Evolutionary conservation across 2,797 vertebrate species (phyloP), one percentile per base, ranked within the genome.

Genomic region (Dromococcyx pavoninus): DNA sequence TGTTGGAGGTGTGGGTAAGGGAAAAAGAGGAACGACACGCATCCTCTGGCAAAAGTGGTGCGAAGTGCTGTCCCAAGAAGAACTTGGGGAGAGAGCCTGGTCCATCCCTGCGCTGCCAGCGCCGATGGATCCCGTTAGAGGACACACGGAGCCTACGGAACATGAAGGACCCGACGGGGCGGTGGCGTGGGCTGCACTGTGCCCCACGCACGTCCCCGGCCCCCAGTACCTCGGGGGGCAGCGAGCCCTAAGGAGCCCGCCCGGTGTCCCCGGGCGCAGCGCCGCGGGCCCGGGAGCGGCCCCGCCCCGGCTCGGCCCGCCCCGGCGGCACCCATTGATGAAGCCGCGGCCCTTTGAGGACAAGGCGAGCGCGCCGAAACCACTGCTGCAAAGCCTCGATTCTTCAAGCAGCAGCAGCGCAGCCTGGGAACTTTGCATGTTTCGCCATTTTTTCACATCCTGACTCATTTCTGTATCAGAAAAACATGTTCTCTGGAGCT

Each of bases 281-380:
- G 64, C 90, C 64, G 43, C 73, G 46, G 86, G 77, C 81, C 44
- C 37, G 65, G 82, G 82, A 65, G 78, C 64, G 51, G 93, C 77
- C 9, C 65, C 65, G 17, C 44, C 44, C 44, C 44, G 44, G 13
- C 44, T 44, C 44, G 44, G 17, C 46, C 46, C 46, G 46, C 46
- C 46, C 46, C 46, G 46, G 10, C 46, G 46, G 46, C 46, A 19
- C 46, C 23, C 46, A 48, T 48, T 48, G 46, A 48, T 48, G 46
- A 48, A n/a, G 46, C 46, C 46, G 46, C 46, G 46, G 46, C 19
- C 46, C 46, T 48, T 48, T 48, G 46, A 48, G 46, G 46, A 48
- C 22, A 48, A 46, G 46, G 46, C 46, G 46, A 48, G 46, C 23
- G 46, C 19, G 21, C 19, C 46, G 46, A 48, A 22, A 48, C 19